Base-by-base conservation (phyloP, 1,140 invertebrate species). In the Bactericera cockerelli region DNA sequence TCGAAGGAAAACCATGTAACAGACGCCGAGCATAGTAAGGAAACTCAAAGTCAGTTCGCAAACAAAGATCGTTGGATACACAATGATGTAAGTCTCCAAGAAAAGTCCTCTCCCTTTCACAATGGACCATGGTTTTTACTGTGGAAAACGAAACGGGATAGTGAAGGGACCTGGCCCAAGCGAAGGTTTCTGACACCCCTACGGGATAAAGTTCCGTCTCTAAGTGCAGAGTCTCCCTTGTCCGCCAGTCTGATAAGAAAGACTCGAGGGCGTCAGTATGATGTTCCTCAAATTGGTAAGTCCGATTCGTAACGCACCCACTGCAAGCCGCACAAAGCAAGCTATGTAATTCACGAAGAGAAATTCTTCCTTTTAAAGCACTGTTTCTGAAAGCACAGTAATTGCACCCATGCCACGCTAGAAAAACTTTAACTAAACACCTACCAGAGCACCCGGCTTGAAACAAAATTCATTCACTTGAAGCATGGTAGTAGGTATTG, bases 231-330 rank as follows among this genome's bases (percentile, higher is more conserved):
- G 13, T 31, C 28, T 6, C 42, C 42, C 8, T 19, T 19, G 8
- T 49, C 42, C 42, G 42, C 42, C 4, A 49, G n/a, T 49, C 19
- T 49, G 42, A 49, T 49, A 49, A 49, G 42, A 49, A 49, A 49
- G 19, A 16, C 42, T 49, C 42, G 42, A 10, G 42, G 42, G 6
- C 42, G 42, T 6, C 42, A 49, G 42, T 49, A 49, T 22, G 42
- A 49, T 49, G 42, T 49, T 49, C 42, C 42, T 49, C 42, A 49
- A 49, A 49, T 49, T 49, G 42, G 42, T 49, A 22, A 49, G 42
- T 49, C 42, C 4, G n/a, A n/a, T n/a, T n/a, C n/a, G n/a, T n/a
- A n/a, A n/a, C n/a, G n/a, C n/a, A n/a, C n/a, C n/a, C n/a, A n/a
- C n/a, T n/a, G n/a, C n/a, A n/a, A n/a, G n/a, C n/a, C n/a, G n/a